These are phyloP conservation scores for Loripinus fragilis DNA, from an alignment of 2,888 invertebrate species.

Conservation along the genomic window DNA sequence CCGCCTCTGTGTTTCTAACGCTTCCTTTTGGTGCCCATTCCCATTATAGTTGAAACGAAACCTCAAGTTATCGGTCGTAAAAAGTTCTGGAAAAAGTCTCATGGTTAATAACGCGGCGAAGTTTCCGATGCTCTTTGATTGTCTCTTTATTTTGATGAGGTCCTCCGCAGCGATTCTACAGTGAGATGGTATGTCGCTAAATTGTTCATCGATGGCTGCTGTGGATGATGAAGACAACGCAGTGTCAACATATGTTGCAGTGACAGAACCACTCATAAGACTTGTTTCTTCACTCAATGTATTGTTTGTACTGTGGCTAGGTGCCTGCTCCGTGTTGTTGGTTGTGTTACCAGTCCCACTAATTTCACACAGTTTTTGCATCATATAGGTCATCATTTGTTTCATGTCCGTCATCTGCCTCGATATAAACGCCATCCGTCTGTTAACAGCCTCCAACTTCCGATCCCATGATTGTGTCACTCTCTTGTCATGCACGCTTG, in stretches of 20 bases:
- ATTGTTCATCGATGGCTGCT: background rate
- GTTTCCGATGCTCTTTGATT: background rate
- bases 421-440: background rate
- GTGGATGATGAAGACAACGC: too few relatives aligned
- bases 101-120: background rate
- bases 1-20: background rate
- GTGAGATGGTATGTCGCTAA: background rate
- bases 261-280: too few relatives aligned
- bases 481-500: background rate
- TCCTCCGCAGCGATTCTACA: background rate
- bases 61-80: background rate
- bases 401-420: background rate
- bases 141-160: background rate
- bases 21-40: background rate
- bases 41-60: background rate
- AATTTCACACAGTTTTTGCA: background rate
- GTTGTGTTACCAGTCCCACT: background rate
- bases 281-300: too few relatives aligned
- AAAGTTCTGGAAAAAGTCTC: background rate
- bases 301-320: too few relatives aligned
- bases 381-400: background rate
- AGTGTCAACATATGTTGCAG: too few relatives aligned
- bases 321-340: background rate
- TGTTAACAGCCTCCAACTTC: background rate
- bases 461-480: background rate